phyloP scores from a whole-genome alignment of 2,888 invertebrate species.

The Blera fallax region DNA sequence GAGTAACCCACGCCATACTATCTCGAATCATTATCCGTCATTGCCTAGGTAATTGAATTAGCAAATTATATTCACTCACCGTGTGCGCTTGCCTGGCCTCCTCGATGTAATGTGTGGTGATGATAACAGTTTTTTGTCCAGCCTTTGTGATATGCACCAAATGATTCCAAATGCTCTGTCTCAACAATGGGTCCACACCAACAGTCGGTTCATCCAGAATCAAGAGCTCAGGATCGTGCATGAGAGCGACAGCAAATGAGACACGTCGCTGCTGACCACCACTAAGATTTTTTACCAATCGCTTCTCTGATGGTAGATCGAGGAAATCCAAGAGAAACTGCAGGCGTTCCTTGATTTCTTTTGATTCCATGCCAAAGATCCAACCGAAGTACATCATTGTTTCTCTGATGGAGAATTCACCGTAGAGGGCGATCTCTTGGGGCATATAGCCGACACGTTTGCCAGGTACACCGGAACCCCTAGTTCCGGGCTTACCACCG shows the following conservation, averaged over 20 bases:
- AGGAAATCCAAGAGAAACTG: constrained; percentile 94
- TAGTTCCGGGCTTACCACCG: constrained; percentile 94
- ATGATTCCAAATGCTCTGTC: constrained; percentile 97
- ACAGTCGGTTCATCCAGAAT: constrained; percentile 97
- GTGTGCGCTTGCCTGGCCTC: constrained; percentile 95
- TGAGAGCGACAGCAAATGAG: constrained; percentile 94
- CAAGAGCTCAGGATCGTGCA: constrained; percentile 95
- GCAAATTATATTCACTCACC: constrained; percentile 83
- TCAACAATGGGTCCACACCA: constrained; percentile 93
- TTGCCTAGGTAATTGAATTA: not conserved
- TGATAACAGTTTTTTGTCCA: constrained; percentile 95
- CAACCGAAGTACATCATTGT: constrained; percentile 98
- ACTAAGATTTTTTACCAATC: constrained; percentile 91
- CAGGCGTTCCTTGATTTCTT: constrained; percentile 90
- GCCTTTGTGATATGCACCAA: constrained; percentile 94
- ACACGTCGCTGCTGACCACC: constrained; percentile 96
- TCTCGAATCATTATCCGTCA: not conserved
- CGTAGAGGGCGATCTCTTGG: constrained; percentile 94
- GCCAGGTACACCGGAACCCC: constrained; percentile 95
- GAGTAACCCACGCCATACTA: not conserved
- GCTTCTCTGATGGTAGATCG: constrained; percentile 92
- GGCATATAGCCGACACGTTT: constrained; percentile 99
- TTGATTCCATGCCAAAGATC: constrained; percentile 95
- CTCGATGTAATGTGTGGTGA: constrained; percentile 97
- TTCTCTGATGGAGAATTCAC: constrained; percentile 96